Percentiles rank a stretch among this genome's conserved stretches.
These are phyloP conservation scores for Prietella phreatophila DNA, from an alignment of 2,113 vertebrate species.

Conservation along the genomic window DNA sequence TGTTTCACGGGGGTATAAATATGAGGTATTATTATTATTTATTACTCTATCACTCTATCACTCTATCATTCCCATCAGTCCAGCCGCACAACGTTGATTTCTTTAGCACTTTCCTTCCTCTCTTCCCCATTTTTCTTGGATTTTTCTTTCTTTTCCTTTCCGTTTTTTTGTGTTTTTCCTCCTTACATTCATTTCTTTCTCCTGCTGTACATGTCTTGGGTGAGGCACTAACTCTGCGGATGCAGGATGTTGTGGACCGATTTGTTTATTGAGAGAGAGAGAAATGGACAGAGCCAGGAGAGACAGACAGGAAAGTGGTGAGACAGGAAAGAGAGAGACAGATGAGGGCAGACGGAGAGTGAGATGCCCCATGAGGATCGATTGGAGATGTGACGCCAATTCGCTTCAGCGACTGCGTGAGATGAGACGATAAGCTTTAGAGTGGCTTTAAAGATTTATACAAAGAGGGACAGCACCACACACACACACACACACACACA, in stretches of 20 bases:
- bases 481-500: not conserved
- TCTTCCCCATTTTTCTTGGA: not conserved
- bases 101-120: not conserved
- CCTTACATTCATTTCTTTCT: not conserved
- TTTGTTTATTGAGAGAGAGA: not conserved
- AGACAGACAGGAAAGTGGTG: not conserved
- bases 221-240: not conserved
- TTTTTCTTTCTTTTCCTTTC: not conserved
- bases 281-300: not conserved
- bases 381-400: constrained; percentile 41
- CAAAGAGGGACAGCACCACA: constrained; percentile 37
- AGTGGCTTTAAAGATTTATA: constrained; percentile 51
- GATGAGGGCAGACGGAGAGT: constrained; percentile 10
- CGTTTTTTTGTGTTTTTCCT: not conserved
- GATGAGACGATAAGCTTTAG: constrained; percentile 50
- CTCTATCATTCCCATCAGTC: not conserved
- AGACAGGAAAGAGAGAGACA: not conserved
- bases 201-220: not conserved
- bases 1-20: too few species aligned
- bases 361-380: constrained; percentile 6
- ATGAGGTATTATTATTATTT: not conserved
- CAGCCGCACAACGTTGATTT: not conserved
- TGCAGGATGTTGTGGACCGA: not conserved
- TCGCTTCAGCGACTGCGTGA: constrained; percentile 27
- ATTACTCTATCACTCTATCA: too few species aligned